These are phyloP conservation scores for Pseudonaja textilis DNA, from an alignment of 2,113 vertebrate species.

Conservation along the genomic window DNA sequence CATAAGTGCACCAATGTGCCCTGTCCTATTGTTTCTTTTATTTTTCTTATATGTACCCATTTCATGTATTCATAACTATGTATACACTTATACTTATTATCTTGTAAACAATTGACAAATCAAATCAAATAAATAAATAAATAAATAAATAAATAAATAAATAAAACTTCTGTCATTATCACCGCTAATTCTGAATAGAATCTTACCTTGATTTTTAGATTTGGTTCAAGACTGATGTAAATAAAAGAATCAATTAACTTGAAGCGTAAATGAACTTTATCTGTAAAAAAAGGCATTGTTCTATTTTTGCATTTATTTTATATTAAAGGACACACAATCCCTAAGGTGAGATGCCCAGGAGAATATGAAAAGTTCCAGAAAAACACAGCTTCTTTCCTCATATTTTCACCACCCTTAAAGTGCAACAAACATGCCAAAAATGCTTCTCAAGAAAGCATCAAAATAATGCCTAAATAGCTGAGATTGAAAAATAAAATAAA, in stretches of 20 bases:
- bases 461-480: not conserved
- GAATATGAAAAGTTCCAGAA: not conserved
- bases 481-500: not conserved
- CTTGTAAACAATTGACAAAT: too few relatives aligned
- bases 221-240: not conserved
- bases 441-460: not conserved
- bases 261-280: not conserved
- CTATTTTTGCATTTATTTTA: not conserved
- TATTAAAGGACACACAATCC: not conserved
- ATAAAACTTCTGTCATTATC: not conserved
- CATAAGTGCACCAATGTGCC: too few relatives aligned
- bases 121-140: too few relatives aligned
- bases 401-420: not conserved
- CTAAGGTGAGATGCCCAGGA: not conserved
- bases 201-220: not conserved
- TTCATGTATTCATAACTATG: too few relatives aligned
- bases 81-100: too few relatives aligned
- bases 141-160: too few relatives aligned
- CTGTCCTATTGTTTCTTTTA: too few relatives aligned
- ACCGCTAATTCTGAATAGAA: not conserved
- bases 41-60: too few relatives aligned
- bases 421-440: not conserved
- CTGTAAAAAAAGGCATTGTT: not conserved
- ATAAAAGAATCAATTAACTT: not conserved
- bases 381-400: not conserved